Percentiles rank a stretch among this genome's conserved stretches.
phyloP scores from a whole-genome alignment of 1,140 invertebrate species.

The Linepithema humile region DNA sequence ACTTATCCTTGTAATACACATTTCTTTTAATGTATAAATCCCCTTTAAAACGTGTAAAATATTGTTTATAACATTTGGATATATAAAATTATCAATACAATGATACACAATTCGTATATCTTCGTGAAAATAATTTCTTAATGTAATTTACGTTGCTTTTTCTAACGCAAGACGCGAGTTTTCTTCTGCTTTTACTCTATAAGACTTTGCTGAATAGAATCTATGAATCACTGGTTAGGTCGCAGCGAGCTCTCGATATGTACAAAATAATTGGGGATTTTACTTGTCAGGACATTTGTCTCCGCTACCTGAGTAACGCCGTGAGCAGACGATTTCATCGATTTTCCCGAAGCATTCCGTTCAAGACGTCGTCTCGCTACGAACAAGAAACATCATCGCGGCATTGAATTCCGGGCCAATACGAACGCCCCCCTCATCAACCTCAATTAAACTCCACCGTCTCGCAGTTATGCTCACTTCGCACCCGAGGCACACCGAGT shows the following conservation, averaged over 20 bases:
- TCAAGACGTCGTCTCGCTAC: slow-evolving; percentile 74
- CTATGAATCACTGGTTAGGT: not conserved
- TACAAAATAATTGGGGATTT: not conserved
- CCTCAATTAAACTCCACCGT: slow-evolving; percentile 84
- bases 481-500: slow-evolving; percentile 79
- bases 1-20: not conserved
- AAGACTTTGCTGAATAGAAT: not conserved
- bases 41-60: not conserved
- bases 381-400: slow-evolving; percentile 81
- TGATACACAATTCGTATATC: not conserved
- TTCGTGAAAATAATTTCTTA: not conserved
- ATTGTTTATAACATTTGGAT: not conserved
- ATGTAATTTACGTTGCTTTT: not conserved
- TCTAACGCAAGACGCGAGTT: not conserved
- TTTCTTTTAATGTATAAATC: no score
- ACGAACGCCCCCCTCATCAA: slow-evolving; percentile 84
- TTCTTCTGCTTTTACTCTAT: not conserved
- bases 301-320: slow-evolving; percentile 3
- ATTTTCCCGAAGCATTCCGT: slow-evolving; percentile 71
- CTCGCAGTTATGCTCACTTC: slow-evolving; percentile 82
- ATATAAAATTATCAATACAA: not conserved
- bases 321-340: slow-evolving; percentile 56
- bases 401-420: slow-evolving; percentile 85
- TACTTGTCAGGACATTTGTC: not conserved
- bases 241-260: not conserved